Base-by-base conservation (phyloP, 2,888 invertebrate species). In the Agrochola macilenta region DNA sequence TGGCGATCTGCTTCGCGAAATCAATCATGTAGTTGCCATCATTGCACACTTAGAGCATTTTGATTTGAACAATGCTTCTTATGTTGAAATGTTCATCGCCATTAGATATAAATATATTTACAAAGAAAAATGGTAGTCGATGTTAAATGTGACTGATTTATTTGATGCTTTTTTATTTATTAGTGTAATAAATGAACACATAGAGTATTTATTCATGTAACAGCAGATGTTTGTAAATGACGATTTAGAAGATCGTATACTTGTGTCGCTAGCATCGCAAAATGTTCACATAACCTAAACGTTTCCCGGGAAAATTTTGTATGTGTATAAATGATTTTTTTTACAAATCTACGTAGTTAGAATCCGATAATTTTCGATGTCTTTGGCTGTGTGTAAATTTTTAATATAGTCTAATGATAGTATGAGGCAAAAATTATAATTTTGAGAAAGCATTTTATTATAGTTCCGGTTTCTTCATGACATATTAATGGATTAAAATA, bases 231-330 rank as follows among this genome's bases (percentile, higher is more conserved):
- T 87, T 91, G 88, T 90, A 87, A 86, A 90, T 87, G 83, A 89
- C 86, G 80, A 89, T 86, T 85, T 88, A 80, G 76, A 85, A 60
- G 85, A 90, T 91, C 91, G 91, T 92, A 87, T 88, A 89, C 89
- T 91, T 92, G 90, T 92, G 90, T 93, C 96, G 96, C 95, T 96
- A 96, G 95, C 95, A 96, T 97, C 97, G 97, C 97, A 96, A 96
- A 96, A 97, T 97, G 97, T 97, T 97, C 97, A 97, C 96, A 96
- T 96, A 93, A 96, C 96, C 96, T 96, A 94, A 88, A 64, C 79
- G 58, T 87, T 87, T 88, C 85, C 86, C 89, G 90, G 91, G 93
- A 93, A 92, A 91, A 91, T 90, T 91, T 93, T 91, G 91, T 94
- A 90, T 90, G 86, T 93, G 91, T 94, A 91, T 92, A 90, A 92